Base-by-base conservation (phyloP, 1,140 invertebrate species). In the Plectrocnemia conspersa region DNA sequence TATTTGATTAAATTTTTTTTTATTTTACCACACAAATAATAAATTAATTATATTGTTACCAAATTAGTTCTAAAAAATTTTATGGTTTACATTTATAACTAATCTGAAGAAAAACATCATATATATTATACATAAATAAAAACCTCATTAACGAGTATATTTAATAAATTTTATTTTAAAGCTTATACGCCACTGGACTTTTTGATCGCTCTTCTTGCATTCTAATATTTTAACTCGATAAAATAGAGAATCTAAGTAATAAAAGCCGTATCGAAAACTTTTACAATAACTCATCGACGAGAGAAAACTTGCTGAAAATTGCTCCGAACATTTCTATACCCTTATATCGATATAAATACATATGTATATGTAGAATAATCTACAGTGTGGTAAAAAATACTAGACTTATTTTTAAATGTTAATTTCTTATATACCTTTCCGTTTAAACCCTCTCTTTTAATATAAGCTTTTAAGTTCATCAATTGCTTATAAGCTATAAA, bases 181-280 rank as follows among this genome's bases (percentile, higher is more conserved):
- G n/a, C n/a, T n/a, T n/a, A n/a, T n/a, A n/a, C n/a, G n/a, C n/a
- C n/a, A n/a, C n/a, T n/a, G n/a, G n/a, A n/a, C n/a, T n/a, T n/a
- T n/a, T n/a, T n/a, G n/a, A n/a, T n/a, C n/a, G n/a, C n/a, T n/a
- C 45, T 19, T 1, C 27, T 16, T 47, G 45, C 24, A 47, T 47
- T 47, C 24, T 46, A 29, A 46, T 46, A 46, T 46, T 47, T 44
- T 47, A 47, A 47, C 45, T 33, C 45, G 18, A 47, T 32, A 10
- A 11, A 47, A 4, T 10, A 16, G 24, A 21, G 22, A 47, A 47
- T 47, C 45, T 11, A 27, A 10, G 19, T 47, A 33, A 47, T 47
- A 47, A 47, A 2, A 4, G 32, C 6, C 11, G 27, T 16, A 47
- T 47, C 27, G 27, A 13, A 47, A 47, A 47, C 21, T 47, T 47